Base-by-base conservation (phyloP, 2,113 vertebrate species). In the Pygoscelis antarcticus region DNA sequence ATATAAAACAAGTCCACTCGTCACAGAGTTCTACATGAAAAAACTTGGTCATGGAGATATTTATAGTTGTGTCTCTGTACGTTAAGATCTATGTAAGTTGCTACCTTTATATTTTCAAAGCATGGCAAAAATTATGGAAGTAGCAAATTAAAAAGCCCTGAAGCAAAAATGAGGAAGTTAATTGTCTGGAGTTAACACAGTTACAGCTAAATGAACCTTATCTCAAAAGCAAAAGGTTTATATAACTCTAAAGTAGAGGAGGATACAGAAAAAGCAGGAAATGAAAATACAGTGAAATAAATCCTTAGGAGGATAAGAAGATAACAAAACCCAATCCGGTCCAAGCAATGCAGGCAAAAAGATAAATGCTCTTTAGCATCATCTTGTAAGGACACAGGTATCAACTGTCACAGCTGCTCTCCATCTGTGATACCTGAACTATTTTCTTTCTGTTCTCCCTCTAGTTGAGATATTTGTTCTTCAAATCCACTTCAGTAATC, bases 91-190 rank as follows among this genome's bases (percentile, higher is more conserved):
- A 14, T 1, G 3, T 8, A 80, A 89, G 27, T 6, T 57, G 40
- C 40, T 36, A 71, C 18, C 30, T 57, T 16, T 21, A 0, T 76
- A 40, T 57, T 85, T 93, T 79, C 65, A 49, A 72, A 87, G 57
- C 57, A 79, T 2, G 7, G 44, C 61, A 85, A 72, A 78, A 96
- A 58, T 66, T 77, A 94, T 17, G 70, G 86, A 76, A 65, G 20
- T 55, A 74, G 82, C 40, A 87, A 93, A 95, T 93, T 83, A 78
- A 83, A 87, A 94, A 90, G n/a, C 79, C 40, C 46, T 83, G 75
- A 80, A 86, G 93, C 93, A 93, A 93, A 94, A 94, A 89, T 36
- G 20, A 92, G 38, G n/a, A 75, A 82, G 32, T 65, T 95, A 95
- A 94, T 76, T 79, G 46, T 22, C 60, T 83, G 49, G 38, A 89